Conservation (phyloP, 2,797 vertebrate genomes). For the Xiphorhynchus erythropygius region DNA sequence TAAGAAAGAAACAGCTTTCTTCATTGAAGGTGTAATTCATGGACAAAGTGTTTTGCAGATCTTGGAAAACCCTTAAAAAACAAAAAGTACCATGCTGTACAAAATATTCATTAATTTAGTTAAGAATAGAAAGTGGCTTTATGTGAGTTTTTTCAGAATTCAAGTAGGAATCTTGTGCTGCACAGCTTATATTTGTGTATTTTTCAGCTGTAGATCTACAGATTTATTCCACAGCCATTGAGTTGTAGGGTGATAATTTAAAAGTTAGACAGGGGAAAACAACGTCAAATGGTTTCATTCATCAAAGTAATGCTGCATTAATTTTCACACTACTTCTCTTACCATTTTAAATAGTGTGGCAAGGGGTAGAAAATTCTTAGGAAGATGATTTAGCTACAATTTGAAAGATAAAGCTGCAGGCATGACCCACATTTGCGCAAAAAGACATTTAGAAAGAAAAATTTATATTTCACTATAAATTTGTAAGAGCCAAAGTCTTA, state of each 20-base stretch:
- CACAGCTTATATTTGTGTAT: neutral
- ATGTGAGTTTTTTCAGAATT: neutral
- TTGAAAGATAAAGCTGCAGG: neutral
- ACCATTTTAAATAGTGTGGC: neutral
- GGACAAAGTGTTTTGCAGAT: neutral
- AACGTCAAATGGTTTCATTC: neutral
- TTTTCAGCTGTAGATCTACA: neutral
- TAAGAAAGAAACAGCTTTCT: neutral
- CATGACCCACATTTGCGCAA: neutral
- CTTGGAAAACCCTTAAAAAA: neutral
- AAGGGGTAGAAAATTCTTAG: neutral
- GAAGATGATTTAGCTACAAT: neutral
- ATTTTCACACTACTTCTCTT: neutral
- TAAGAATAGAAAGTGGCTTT: neutral
- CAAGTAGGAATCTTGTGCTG: neutral
- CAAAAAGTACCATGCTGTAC: neutral
- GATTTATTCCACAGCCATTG: neutral
- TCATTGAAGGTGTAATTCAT: neutral
- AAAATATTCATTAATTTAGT: neutral
- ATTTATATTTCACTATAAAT: neutral
- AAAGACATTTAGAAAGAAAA: neutral
- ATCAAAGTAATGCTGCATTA: neutral
- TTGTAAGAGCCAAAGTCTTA: neutral
- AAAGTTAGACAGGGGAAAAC: neutral
- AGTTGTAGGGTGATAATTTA: neutral